Conservation (phyloP, 2,888 invertebrate species). For the Phaedon cochleariae region DNA sequence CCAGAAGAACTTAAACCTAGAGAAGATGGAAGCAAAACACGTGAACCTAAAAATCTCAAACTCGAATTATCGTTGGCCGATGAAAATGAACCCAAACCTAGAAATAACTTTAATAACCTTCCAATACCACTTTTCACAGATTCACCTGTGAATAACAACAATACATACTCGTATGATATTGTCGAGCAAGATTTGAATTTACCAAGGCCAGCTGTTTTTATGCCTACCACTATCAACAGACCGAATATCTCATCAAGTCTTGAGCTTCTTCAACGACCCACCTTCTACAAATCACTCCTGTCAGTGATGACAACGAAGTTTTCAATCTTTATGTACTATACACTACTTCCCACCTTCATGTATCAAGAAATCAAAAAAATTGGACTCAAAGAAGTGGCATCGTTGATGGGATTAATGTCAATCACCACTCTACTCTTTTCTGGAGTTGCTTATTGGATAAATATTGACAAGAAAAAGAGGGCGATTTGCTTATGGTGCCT, state of each 20-base stretch:
- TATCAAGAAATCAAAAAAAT: conserved; percentile 54
- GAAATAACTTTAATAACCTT: conserved; percentile 41
- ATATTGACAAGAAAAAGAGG: conserved; percentile 51
- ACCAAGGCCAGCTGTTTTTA: conserved; percentile 47
- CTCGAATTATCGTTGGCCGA: conserved; percentile 46
- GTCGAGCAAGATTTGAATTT: conserved; percentile 34
- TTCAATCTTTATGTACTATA: conserved; percentile 65
- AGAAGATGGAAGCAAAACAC: conserved; percentile 15
- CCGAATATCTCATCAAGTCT: conserved; percentile 32
- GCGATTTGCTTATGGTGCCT: conserved; percentile 57
- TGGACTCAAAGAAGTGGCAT: conserved; percentile 47
- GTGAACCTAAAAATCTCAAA: conserved; percentile 38
- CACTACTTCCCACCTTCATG: conserved; percentile 66
- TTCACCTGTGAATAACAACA: conserved; percentile 64
- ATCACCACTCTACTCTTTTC: conserved; percentile 50
- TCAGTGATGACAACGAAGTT: conserved; percentile 66
- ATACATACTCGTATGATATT: conserved; percentile 56
- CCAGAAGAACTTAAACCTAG: conserved; percentile 23
- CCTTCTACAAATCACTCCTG: conserved; percentile 67
- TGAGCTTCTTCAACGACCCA: conserved; percentile 51
- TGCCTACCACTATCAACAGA: conserved; percentile 41
- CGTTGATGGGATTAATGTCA: conserved; percentile 53
- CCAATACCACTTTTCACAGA: conserved; percentile 68
- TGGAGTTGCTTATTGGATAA: conserved; percentile 50
- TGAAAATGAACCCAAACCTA: conserved; percentile 31